phyloP scores from a whole-genome alignment of 2,888 invertebrate genomes.

The Synergus umbraculus region DNA sequence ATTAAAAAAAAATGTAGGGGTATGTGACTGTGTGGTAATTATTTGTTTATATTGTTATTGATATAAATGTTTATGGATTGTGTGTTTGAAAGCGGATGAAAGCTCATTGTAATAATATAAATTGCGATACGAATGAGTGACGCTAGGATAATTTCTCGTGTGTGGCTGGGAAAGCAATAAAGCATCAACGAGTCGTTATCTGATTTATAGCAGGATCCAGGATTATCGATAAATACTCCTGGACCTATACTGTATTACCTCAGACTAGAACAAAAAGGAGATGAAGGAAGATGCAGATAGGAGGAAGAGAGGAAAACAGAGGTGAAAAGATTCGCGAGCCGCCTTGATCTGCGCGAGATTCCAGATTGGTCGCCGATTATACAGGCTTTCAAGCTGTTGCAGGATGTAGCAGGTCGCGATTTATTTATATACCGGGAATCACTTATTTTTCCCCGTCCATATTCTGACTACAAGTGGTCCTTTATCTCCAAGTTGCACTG shows the following conservation, averaged over 20 bases:
- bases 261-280: not conserved
- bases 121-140: not conserved
- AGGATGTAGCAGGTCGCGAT: constrained; percentile 57
- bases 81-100: too few relatives aligned
- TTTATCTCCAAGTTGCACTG: constrained; percentile 30
- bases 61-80: too few relatives aligned
- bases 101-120: not conserved
- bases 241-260: constrained; percentile 62
- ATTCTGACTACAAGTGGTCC: constrained; percentile 43
- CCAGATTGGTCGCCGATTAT: constrained; percentile 67
- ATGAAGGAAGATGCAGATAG: constrained; percentile 18
- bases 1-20: too few relatives aligned
- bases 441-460: constrained; percentile 54
- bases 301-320: constrained; percentile 36
- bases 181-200: not conserved
- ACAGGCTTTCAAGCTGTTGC: constrained; percentile 54
- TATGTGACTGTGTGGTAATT: too few relatives aligned
- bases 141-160: not conserved
- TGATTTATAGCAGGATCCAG: constrained; percentile 68
- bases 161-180: constrained; percentile 16
- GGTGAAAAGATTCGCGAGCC: constrained; percentile 55
- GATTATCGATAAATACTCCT: constrained; percentile 64
- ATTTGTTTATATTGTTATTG: too few relatives aligned
- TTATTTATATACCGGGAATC: constrained; percentile 68
- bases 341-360: constrained; percentile 62